phyloP scores from a whole-genome alignment of 2,113 vertebrate species.

The Leucopternis melanops region DNA sequence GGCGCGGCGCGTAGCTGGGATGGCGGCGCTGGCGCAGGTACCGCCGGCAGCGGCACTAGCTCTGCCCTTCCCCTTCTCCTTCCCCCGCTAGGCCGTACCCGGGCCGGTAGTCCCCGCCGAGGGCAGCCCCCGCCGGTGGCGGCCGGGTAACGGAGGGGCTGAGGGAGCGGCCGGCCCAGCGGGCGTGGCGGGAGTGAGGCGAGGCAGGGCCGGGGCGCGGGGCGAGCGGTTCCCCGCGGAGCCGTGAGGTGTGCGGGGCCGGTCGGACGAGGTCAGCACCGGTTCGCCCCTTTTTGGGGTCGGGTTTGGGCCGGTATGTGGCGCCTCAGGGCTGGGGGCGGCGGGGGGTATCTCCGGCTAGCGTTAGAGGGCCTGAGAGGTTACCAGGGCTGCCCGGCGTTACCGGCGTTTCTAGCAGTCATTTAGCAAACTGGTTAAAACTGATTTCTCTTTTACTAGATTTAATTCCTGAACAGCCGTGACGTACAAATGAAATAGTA shows the following conservation, averaged over 20 bases:
- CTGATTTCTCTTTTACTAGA: accelerated
- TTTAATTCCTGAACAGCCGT: background rate
- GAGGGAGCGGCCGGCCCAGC: background rate
- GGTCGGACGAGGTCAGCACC: background rate
- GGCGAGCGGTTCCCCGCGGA: background rate
- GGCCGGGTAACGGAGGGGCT: background rate
- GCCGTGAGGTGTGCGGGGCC: background rate
- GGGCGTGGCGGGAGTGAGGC: background rate
- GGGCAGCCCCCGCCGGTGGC: too few species aligned
- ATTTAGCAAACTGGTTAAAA: too few species aligned
- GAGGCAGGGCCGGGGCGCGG: too few species aligned
- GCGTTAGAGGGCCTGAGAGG: accelerated
- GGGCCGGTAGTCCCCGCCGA: background rate
- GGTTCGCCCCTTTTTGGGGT: background rate
- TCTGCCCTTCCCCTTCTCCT: too few species aligned
- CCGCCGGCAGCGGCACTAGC: accelerated
- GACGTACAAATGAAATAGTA: accelerated
- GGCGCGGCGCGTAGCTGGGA: too few species aligned
- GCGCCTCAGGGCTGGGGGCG: background rate
- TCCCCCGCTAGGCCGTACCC: accelerated
- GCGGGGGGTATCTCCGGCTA: background rate
- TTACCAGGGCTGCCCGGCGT: too few species aligned
- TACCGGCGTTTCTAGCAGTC: background rate
- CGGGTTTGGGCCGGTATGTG: background rate
- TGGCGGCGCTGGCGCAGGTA: background rate